A percentile compares a stretch with the other conserved stretches of the same genome.
phyloP scores from a whole-genome alignment of 2,888 invertebrate genomes.

The Stenoptilia bipunctidactyla region DNA sequence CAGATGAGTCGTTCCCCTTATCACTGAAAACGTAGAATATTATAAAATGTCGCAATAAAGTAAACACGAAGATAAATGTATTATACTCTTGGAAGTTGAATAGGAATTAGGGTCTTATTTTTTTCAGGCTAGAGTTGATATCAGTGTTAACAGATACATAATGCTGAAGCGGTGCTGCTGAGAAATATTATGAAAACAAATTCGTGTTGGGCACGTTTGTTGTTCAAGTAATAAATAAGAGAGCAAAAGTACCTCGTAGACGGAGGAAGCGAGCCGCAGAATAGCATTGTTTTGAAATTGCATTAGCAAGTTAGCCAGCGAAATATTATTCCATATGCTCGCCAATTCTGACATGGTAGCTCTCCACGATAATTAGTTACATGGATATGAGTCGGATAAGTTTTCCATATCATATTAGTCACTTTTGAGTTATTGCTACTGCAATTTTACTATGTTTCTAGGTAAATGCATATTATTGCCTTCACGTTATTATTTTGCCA shows the following conservation, averaged over 20 bases:
- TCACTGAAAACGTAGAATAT: slow-evolving; percentile 56
- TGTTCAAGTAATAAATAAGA: slow-evolving; percentile 65
- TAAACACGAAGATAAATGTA: slow-evolving; percentile 62
- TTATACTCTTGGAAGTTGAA: slow-evolving; percentile 23
- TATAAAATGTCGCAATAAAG: slow-evolving; percentile 67
- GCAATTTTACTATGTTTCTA: no score
- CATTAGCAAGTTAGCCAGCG: slow-evolving; percentile 31
- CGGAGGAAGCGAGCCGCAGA: slow-evolving; percentile 38
- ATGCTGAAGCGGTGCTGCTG: slow-evolving; percentile 35
- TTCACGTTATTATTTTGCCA: no score
- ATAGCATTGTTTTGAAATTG: slow-evolving; percentile 51
- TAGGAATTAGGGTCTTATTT: slow-evolving; percentile 26
- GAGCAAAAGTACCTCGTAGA: slow-evolving; percentile 23
- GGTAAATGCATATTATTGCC: no score
- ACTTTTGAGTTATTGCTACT: no score
- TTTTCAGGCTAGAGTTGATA: background rate
- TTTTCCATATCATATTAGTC: no score
- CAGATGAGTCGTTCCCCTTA: slow-evolving; percentile 53
- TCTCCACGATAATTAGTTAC: background rate
- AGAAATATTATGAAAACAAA: slow-evolving; percentile 71
- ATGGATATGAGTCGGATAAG: background rate
- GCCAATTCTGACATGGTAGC: slow-evolving; percentile 7
- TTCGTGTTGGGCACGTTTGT: slow-evolving; percentile 65
- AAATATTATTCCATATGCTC: slow-evolving; percentile 15
- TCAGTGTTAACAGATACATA: slow-evolving; percentile 23